Percentiles rank a stretch among this genome's conserved stretches.
Conservation (phyloP, 2,888 invertebrate species). For the Aproaerema taeniolella region DNA sequence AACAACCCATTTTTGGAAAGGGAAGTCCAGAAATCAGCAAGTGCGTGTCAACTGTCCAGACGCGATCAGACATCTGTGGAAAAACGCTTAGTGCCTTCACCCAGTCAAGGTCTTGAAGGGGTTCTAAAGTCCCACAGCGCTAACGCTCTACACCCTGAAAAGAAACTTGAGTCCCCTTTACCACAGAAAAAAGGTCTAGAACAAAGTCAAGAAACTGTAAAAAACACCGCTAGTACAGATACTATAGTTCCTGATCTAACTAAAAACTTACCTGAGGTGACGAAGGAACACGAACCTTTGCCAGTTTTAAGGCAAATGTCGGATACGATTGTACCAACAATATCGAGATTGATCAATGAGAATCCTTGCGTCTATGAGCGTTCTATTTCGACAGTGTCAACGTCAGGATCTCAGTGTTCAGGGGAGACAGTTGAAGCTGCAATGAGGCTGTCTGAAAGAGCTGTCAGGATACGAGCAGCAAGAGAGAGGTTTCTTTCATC, state of each 20-base stretch:
- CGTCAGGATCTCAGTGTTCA: slow-evolving; percentile 24
- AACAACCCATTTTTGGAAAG: slow-evolving; percentile 73
- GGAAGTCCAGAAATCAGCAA: slow-evolving; percentile 82
- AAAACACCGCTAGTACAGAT: slow-evolving; percentile 48
- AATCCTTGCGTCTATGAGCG: slow-evolving; percentile 45
- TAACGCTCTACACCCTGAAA: slow-evolving; percentile 58
- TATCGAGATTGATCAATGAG: slow-evolving; percentile 45
- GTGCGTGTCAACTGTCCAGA: slow-evolving; percentile 71
- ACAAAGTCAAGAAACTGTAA: slow-evolving; percentile 53
- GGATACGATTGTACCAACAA: slow-evolving; percentile 46
- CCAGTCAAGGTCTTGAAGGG: slow-evolving; percentile 41
- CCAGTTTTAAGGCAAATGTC: slow-evolving; percentile 51
- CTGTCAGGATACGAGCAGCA: slow-evolving; percentile 81
- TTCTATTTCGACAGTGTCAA: slow-evolving; percentile 49
- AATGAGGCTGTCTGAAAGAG: slow-evolving; percentile 64
- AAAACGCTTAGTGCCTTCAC: slow-evolving; percentile 42
- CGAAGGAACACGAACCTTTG: slow-evolving; percentile 21
- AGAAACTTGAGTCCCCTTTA: slow-evolving; percentile 23
- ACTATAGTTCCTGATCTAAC: slow-evolving; percentile 52
- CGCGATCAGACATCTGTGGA: slow-evolving; percentile 51
- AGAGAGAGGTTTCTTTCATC: slow-evolving; percentile 83
- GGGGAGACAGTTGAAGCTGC: slow-evolving; percentile 35
- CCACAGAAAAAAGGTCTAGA: slow-evolving; percentile 32
- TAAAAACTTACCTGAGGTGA: slow-evolving; percentile 31
- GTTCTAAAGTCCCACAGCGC: slow-evolving; percentile 67